These are phyloP conservation scores for Nephila pilipes DNA, from an alignment of 1,140 invertebrate species.

Conservation along the genomic window DNA sequence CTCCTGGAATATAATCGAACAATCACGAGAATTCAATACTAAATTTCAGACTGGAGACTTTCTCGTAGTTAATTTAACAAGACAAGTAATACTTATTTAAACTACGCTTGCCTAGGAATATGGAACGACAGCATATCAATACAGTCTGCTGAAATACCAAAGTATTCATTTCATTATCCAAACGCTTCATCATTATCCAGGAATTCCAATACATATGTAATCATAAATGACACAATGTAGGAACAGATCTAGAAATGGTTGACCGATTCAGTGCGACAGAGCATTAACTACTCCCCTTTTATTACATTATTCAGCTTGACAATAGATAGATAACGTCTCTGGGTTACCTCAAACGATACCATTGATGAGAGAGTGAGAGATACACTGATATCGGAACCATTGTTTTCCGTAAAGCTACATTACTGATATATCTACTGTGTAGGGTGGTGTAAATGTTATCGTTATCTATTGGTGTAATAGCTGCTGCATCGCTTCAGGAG, in stretches of 20 bases:
- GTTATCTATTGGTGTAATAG: neutral
- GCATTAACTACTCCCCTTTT: slow-evolving; percentile 18
- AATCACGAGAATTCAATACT: too few relatives aligned
- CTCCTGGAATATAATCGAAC: too few relatives aligned
- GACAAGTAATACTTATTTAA: too few relatives aligned
- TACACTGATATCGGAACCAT: neutral
- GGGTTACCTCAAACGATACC: neutral
- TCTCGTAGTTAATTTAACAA: too few relatives aligned
- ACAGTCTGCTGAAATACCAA: neutral
- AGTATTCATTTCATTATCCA: neutral
- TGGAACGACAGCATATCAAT: neutral
- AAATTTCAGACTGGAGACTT: too few relatives aligned
- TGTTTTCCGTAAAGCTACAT: neutral
- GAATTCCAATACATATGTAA: slow-evolving; percentile 13
- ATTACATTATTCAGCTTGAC: slow-evolving; percentile 11
- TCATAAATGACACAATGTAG: slow-evolving; percentile 23
- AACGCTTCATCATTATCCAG: neutral
- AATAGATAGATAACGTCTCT: slow-evolving; percentile 1
- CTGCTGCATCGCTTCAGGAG: neutral
- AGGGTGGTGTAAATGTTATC: neutral
- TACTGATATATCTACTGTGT: neutral
- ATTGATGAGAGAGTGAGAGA: neutral
- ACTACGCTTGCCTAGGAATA: too few relatives aligned
- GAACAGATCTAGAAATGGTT: neutral
- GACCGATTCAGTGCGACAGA: slow-evolving; percentile 18